These are phyloP conservation scores for Nasua narica DNA, from an alignment of 2,797 vertebrate genomes.

Conservation along the genomic window DNA sequence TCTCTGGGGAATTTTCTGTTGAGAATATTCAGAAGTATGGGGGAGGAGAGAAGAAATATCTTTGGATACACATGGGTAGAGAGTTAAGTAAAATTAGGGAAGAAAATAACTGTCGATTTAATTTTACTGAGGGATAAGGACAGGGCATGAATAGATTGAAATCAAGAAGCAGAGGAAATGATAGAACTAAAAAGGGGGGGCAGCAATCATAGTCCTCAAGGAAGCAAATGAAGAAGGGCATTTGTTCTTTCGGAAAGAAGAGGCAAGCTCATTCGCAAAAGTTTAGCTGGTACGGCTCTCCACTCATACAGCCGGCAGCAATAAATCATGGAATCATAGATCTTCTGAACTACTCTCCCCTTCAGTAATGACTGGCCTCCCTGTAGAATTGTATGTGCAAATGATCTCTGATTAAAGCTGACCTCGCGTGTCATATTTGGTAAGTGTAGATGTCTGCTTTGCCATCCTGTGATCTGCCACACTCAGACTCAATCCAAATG, in stretches of 20 bases:
- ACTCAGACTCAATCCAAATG: not conserved
- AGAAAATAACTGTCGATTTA: not conserved
- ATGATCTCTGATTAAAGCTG: conserved; percentile 37
- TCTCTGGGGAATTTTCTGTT: not conserved
- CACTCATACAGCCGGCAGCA: not conserved
- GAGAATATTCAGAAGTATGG: not conserved
- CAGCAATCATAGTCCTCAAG: not conserved
- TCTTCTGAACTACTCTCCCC: not conserved
- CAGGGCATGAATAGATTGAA: not conserved
- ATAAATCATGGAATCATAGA: not conserved
- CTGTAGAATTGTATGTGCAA: not conserved
- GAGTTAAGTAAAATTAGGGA: not conserved
- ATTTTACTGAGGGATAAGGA: not conserved
- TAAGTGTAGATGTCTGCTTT: not conserved
- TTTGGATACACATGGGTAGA: not conserved
- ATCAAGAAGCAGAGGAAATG: not conserved
- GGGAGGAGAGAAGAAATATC: not conserved
- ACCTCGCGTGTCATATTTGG: not conserved
- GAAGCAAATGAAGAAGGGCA: not conserved
- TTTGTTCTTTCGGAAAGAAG: not conserved
- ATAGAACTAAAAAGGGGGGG: not conserved
- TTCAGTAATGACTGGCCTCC: not conserved
- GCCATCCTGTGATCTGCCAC: not conserved
- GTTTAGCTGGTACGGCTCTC: not conserved
- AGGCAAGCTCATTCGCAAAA: not conserved